Evolutionary conservation across 2,113 vertebrate species (phyloP), one percentile per base, ranked within the genome.

Genomic region (Cebus imitator): DNA sequence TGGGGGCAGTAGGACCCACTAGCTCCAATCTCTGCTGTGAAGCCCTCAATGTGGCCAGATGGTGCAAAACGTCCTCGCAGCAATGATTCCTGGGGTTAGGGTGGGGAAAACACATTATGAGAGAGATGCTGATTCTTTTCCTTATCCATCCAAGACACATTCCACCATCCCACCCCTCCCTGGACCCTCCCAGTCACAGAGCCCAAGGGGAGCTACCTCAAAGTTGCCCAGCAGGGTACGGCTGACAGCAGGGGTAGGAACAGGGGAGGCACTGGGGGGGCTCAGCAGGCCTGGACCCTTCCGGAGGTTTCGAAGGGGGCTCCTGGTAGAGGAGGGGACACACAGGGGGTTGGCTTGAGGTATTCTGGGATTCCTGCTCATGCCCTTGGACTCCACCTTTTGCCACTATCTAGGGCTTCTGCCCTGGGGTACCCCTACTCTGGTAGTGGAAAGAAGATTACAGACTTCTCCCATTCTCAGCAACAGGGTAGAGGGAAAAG

Each of bases 1-100:
- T 99, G 99, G 11, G 99, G 99, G 97, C 99, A 99, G 97, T 99
- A 99, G 68, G 99, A 99, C 87, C 99, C 99, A 0, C 99, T 99
- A 97, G 99, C 99, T 30, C 99, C 99, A 0, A 99, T 99, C 98
- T 99, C 99, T 30, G 99, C 99, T 0, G 99, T 99, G 98, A 99
- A 99, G 87, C 99, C 99, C 97, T 99, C 99, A 0, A 99, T 99
- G 68, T 97, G 98, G 45, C 99, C 99, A 0, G 99, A 99, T 0
- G 99, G 99, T 30, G 99, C 98, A 98, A 99, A 99, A 80, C 99
- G 98, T n/a, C 99, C 99, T 98, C 99, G 99, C 96, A 99, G 98
- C 73, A 99, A 99, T 85, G 99, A 99, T 97, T 99, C 99, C 99
- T 99, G 97, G 40, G 89, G 61, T 96, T 30, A 58, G n/a, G 9